Conservation (phyloP, 92 coral and sea anemone species). For the Diadumene lineata region DNA sequence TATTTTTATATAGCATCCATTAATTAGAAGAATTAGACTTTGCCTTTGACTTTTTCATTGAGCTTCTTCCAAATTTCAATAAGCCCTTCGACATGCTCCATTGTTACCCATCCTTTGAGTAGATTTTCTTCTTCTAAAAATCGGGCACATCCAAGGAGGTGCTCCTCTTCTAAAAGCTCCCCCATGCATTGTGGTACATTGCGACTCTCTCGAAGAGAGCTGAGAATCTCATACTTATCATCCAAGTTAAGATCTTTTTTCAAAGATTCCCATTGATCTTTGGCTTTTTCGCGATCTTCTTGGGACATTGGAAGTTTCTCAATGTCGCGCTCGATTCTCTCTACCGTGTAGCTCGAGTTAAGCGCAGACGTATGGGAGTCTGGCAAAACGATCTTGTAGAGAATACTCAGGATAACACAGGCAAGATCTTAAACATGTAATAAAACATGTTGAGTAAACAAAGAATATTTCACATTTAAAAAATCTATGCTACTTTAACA, state of each 20-base stretch:
- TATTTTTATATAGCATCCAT: no score
- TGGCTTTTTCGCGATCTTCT: constrained; percentile 29
- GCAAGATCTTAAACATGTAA: constrained; percentile 20
- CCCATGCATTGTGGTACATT: constrained; percentile 16
- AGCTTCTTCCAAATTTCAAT: constrained; percentile 2
- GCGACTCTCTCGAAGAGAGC: constrained; percentile 32
- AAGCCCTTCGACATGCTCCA: constrained; percentile 5
- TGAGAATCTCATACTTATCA: constrained; percentile 20
- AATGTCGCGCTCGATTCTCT: constrained; percentile 27
- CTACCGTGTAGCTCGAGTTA: constrained; percentile 30
- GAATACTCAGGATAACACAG: constrained; percentile 12
- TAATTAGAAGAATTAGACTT: no score
- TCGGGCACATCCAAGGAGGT: background rate
- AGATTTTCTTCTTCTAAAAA: constrained; percentile 7
- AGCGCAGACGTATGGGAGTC: constrained; percentile 12
- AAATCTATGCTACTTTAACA: background rate
- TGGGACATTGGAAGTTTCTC: constrained; percentile 31
- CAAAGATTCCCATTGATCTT: constrained; percentile 28
- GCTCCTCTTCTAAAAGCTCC: constrained; percentile 3
- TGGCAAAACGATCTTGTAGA: constrained; percentile 42
- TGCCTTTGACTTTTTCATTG: no score
- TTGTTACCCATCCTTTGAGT: constrained; percentile 36
- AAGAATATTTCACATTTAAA: no score
- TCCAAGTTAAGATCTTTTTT: constrained; percentile 36
- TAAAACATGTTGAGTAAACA: no score